These are phyloP conservation scores for Miniopterus natalensis DNA, from an alignment of 2,113 vertebrate genomes.

Conservation along the genomic window DNA sequence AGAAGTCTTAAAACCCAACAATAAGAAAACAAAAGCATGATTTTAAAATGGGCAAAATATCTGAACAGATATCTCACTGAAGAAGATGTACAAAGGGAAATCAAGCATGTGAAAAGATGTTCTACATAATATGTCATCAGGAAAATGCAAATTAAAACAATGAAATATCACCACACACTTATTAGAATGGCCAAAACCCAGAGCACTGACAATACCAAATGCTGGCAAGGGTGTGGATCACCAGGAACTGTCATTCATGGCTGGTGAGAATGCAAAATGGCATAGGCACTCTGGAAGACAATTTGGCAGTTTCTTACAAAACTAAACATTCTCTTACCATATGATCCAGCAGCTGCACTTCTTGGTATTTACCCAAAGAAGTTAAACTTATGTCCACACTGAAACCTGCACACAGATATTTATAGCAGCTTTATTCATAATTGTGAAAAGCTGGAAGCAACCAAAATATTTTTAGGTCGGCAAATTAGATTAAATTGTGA, in stretches of 20 bases:
- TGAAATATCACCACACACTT: background rate
- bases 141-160: conserved; percentile 12
- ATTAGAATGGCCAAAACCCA: background rate
- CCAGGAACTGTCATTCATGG: background rate
- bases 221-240: background rate
- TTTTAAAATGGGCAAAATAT: background rate
- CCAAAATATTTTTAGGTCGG: background rate
- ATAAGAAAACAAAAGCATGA: background rate
- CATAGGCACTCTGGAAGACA: background rate
- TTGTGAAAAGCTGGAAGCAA: background rate
- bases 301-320: background rate
- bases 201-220: background rate
- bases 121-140: background rate
- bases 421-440: background rate
- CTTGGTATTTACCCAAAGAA: background rate
- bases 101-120: background rate
- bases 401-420: background rate
- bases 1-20: background rate
- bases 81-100: background rate
- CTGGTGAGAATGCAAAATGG: background rate
- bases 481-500: background rate
- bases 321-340: background rate
- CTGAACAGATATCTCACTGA: background rate
- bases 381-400: background rate
- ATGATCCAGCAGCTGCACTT: background rate